Base-by-base conservation (phyloP, 1,140 invertebrate species). In the Papilio polyxenes region DNA sequence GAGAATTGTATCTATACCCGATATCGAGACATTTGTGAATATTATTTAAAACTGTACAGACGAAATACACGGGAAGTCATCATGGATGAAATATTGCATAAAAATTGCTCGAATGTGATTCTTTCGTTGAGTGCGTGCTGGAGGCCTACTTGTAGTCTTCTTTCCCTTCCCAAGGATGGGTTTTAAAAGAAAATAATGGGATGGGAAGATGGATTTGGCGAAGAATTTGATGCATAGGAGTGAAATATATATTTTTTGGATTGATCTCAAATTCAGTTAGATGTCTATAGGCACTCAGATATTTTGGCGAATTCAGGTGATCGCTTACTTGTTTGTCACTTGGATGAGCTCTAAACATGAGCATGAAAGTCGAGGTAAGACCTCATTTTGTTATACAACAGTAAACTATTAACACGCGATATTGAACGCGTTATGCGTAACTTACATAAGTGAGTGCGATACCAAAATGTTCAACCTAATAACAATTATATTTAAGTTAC, bases 11-110 rank as follows among this genome's bases (percentile, higher is more conserved):
- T 80, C 44, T 77, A 80, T 56, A 40, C 31, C 78, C 44, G 37
- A 17, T 80, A 80, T 80, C 59, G 40, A n/a, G 59, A 17, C 78
- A 80, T 80, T 80, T 10, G 37, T 65, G 78, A 80, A 65, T 80
- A 44, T 65, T 56, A 79, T 62, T 62, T 20, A 44, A 79, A 59
- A 65, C 62, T 62, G 9, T 44, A 44, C 75, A 56, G 75, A 13
- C 59, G 78, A 80, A 80, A 65, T 40, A 59, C 17, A 40, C 78
- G 78, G 78, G 56, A 80, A 80, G 44, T 48, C 65, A 31, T 44
- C 44, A 79, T 56, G 59, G 56, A 79, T 1, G 40, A 15, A 44
- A 53, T 53, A 9, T 7, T 23, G 56, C 56, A 59, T 11, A 65
- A 65, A 3, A 65, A 0, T 23, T 65, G 7, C 62, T 23, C 7